phyloP scores from a whole-genome alignment of 2,113 vertebrate species.

The Orycteropus afer region DNA sequence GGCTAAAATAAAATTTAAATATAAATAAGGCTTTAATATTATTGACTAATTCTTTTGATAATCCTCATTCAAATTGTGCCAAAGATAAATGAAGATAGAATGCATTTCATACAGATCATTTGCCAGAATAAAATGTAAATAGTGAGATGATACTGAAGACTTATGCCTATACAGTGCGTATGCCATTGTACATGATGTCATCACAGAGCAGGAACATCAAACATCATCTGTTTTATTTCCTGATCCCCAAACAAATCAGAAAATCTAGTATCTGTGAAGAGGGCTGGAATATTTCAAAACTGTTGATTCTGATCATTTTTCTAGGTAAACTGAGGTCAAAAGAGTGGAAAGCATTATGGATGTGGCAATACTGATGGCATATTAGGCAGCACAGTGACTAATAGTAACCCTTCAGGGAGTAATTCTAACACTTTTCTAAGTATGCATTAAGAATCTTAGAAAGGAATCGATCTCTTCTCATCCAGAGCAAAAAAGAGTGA shows the following conservation, averaged over 20 bases:
- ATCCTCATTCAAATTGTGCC: background rate
- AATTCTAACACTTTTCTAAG: background rate
- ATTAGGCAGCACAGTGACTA: background rate
- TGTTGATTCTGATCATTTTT: background rate
- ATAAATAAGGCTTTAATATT: background rate
- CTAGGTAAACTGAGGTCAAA: background rate
- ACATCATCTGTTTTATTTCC: background rate
- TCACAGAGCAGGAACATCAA: background rate
- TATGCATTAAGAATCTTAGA: too few relatives aligned
- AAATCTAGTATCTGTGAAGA: background rate
- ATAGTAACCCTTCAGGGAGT: background rate
- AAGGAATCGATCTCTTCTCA: too few relatives aligned
- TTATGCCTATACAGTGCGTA: rapidly evolving
- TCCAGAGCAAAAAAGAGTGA: too few relatives aligned
- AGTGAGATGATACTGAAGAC: background rate
- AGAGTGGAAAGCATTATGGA: background rate
- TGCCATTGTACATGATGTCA: background rate
- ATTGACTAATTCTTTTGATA: background rate
- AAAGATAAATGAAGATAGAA: background rate
- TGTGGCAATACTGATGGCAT: background rate
- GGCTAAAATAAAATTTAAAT: background rate
- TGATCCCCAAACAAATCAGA: background rate
- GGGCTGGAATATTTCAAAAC: background rate
- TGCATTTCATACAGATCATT: background rate
- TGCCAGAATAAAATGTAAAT: background rate